Evolutionary conservation across 2,888 invertebrate species (phyloP), one percentile per base, ranked within the genome.

Genomic region (Melanotus villosus): DNA sequence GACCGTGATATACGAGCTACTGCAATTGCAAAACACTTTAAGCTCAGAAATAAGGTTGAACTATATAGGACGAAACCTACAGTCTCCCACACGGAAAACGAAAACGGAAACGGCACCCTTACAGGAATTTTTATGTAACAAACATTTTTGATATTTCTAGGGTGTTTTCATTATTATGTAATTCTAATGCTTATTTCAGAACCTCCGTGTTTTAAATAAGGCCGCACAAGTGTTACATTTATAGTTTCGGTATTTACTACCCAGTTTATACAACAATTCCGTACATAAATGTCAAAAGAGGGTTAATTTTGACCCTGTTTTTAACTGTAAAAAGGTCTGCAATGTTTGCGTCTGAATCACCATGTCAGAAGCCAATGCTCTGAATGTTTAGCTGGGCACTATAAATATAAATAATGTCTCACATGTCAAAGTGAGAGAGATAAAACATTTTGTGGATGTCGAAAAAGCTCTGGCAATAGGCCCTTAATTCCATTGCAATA

Each of bases 341-440:
- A 47, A 47, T 65, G 30, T 58, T 43, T 19, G 14, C 38, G 21
- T 34, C 10, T 43, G 62, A 67, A 47, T 62, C 65, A 65, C 26
- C 56, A 36, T 58, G 43, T 59, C 58, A 59, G 56, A 68, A 69
- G 70, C 38, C 70, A 70, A 70, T 57, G 70, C 56, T 62, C 70
- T 54, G 57, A 59, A 60, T 69, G 68, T 68, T 65, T 64, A 62
- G 62, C 62, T 64, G 16, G 32, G 38, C 30, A 62, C 63, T 52
- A 63, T 62, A 67, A 64, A 50, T 69, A 66, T 58, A 65, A 69
- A 66, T 66, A 66, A 66, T 52, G 52, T 59, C 50, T 41, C 32
- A 26, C 32, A 56, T 54, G 63, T 56, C 64, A 64, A 59, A 66
- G 14, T 16, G 38, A 59, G 18, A 16, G 18, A 52, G 32, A 16